A percentile compares a stretch with the other conserved stretches of the same genome.
phyloP scores from a whole-genome alignment of 2,797 vertebrate genomes.

The Pteronotus mesoamericanus region DNA sequence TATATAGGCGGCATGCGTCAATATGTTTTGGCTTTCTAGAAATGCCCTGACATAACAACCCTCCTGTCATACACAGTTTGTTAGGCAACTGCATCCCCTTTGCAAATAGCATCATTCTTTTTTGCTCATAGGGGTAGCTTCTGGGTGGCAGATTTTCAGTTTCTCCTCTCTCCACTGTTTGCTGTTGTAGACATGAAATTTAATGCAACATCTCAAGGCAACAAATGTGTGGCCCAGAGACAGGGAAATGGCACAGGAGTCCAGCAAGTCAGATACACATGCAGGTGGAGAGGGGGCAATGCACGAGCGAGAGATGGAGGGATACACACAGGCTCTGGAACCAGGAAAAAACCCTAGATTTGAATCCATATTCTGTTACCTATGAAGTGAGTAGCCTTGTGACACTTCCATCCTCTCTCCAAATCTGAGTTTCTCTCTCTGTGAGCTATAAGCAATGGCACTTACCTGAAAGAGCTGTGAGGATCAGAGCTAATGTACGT shows the following conservation, averaged over 20 bases:
- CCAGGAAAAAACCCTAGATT: neutral
- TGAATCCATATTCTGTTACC: neutral
- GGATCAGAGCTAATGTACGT: neutral
- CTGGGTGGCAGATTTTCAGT: constrained; percentile 47
- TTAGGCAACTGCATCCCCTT: constrained; percentile 24
- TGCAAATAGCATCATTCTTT: constrained; percentile 27
- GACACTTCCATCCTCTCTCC: neutral
- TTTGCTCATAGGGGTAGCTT: constrained; percentile 17
- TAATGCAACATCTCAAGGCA: constrained; percentile 38
- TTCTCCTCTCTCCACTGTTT: constrained; percentile 19
- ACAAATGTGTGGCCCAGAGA: neutral
- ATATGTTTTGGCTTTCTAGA: constrained; percentile 51
- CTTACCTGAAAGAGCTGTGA: neutral
- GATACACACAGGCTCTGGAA: neutral
- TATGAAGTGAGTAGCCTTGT: neutral
- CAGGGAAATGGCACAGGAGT: neutral
- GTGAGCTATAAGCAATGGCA: neutral
- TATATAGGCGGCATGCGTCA: constrained; percentile 2
- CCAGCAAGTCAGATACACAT: neutral
- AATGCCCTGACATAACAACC: constrained; percentile 67
- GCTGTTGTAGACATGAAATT: neutral
- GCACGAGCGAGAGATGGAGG: neutral
- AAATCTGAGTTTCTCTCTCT: neutral
- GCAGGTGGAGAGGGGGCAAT: neutral
- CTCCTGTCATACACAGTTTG: constrained; percentile 65